Conservation (phyloP, 2,113 vertebrate genomes). For the Xyliphius kryptos region DNA sequence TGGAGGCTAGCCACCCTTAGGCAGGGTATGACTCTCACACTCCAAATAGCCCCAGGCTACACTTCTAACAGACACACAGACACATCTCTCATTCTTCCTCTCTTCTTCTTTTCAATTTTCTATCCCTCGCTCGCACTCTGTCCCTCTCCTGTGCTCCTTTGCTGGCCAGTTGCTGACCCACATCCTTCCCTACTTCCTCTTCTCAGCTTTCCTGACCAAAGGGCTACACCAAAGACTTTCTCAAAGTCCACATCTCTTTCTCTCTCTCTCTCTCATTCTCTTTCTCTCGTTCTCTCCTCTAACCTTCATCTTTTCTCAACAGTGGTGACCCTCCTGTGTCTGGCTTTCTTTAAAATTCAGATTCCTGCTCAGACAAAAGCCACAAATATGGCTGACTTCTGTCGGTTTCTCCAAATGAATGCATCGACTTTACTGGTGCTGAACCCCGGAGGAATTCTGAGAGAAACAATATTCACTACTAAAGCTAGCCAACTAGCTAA, state of each 20-base stretch:
- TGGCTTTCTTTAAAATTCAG: too few relatives aligned
- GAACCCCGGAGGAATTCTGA: too few relatives aligned
- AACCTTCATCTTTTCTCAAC: background rate
- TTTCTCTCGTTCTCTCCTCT: too few relatives aligned
- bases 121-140: too few relatives aligned
- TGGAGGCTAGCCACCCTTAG: constrained; percentile 39
- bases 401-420: too few relatives aligned
- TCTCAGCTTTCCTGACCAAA: constrained; percentile 7
- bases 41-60: constrained; percentile 43
- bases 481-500: too few relatives aligned
- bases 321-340: background rate
- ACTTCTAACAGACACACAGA: constrained; percentile 37
- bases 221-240: too few relatives aligned
- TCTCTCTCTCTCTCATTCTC: background rate
- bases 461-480: too few relatives aligned
- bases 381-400: constrained; percentile 1
- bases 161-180: constrained; percentile 13
- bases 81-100: constrained; percentile 37
- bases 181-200: constrained; percentile 9
- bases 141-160: constrained; percentile 30
- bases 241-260: too few relatives aligned
- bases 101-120: constrained; percentile 33
- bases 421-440: too few relatives aligned
- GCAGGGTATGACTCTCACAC: constrained; percentile 41
- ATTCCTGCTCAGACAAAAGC: background rate